Percentiles rank a stretch among this genome's conserved stretches.
phyloP scores from a whole-genome alignment of 2,888 invertebrate species.

The Xylocampa areola region DNA sequence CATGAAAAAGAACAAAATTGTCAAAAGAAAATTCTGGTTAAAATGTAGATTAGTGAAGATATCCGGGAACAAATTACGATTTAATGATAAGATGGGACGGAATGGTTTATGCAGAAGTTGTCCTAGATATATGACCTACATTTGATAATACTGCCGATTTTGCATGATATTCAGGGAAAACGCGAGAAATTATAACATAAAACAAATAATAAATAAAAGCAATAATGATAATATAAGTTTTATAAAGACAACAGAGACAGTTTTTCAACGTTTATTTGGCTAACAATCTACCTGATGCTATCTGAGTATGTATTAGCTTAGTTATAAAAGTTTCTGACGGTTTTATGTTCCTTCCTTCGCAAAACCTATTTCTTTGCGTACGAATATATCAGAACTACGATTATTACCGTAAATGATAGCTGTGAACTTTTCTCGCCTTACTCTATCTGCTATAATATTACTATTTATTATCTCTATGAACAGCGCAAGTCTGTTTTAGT shows the following conservation, averaged over 20 bases:
- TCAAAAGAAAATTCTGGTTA: constrained; percentile 32
- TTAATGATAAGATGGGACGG: too few relatives aligned
- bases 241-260: constrained; percentile 10
- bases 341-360: constrained; percentile 29
- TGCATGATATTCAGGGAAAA: too few relatives aligned
- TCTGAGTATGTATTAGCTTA: constrained; percentile 35
- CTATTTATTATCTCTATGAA: constrained; percentile 35
- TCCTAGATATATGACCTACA: too few relatives aligned
- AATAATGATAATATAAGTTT: constrained; percentile 9
- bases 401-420: constrained; percentile 26
- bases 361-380: constrained; percentile 15
- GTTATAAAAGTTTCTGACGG: constrained; percentile 43
- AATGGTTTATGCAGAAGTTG: too few relatives aligned
- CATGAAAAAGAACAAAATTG: constrained; percentile 35
- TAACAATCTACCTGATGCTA: constrained; percentile 41
- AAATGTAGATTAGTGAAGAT: constrained; percentile 25
- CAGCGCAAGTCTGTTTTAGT: constrained; percentile 37
- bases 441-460: constrained; percentile 27
- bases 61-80: too few relatives aligned
- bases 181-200: constrained; percentile 15
- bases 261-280: constrained; percentile 29
- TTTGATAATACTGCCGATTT: too few relatives aligned
- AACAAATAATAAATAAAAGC: too few relatives aligned
- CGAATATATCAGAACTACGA: constrained; percentile 31
- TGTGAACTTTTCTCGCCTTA: constrained; percentile 16